These are phyloP conservation scores for Paguma larvata DNA, from an alignment of 2,797 vertebrate genomes.

Conservation along the genomic window DNA sequence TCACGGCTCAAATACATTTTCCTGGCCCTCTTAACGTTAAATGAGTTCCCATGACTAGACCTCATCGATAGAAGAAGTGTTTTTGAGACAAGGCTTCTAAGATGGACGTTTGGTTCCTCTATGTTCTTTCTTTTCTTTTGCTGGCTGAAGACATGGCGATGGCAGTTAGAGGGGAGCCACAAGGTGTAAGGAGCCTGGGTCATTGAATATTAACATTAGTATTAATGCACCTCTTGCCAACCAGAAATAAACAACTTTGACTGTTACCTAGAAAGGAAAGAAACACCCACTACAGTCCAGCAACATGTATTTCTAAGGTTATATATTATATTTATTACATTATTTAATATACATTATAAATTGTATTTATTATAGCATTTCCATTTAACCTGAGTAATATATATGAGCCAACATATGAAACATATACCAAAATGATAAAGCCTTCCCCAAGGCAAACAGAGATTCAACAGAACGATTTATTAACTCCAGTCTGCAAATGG, in stretches of 20 bases:
- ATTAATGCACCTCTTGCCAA: neutral
- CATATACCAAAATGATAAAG: neutral
- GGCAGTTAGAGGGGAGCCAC: neutral
- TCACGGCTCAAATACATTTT: neutral
- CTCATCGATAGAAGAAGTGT: neutral
- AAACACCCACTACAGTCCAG: neutral
- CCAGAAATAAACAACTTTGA: neutral
- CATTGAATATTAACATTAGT: neutral
- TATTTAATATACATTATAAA: neutral
- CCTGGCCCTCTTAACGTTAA: neutral
- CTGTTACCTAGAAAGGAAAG: neutral
- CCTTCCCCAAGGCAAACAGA: neutral
- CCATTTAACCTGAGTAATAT: neutral
- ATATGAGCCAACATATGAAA: neutral
- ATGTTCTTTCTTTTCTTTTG: neutral
- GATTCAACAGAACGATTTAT: neutral
- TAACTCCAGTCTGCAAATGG: neutral
- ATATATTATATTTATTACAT: neutral
- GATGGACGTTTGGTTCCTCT: neutral
- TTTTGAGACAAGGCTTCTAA: neutral
- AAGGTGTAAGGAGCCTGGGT: neutral
- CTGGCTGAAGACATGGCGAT: neutral
- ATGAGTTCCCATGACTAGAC: neutral
- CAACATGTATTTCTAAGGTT: neutral
- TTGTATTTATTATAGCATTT: neutral